Evolutionary conservation across 37 sponge, comb jelly and placozoan genomes (phyloP).

Genomic region (Hexactinellida sp.): DNA sequence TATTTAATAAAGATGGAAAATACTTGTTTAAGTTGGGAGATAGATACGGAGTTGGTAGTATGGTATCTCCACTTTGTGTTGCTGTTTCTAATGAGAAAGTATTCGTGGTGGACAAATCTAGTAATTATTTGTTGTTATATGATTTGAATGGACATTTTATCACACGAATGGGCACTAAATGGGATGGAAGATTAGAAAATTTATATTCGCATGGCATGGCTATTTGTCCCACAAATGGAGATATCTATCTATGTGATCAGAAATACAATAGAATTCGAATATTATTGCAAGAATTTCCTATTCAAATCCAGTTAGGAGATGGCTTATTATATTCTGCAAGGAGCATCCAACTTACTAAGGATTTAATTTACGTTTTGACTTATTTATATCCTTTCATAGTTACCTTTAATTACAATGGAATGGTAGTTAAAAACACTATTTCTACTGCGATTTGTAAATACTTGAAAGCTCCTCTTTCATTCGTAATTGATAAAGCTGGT

Average conservation of each 20-base stretch:
- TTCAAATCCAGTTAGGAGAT: not conserved
- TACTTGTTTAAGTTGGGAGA: not conserved
- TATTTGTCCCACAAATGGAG: not conserved
- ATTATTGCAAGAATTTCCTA: not conserved
- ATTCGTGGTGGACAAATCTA: not conserved
- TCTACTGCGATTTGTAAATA: not conserved
- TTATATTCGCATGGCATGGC: not conserved
- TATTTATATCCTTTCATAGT: not conserved
- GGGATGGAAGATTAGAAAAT: not conserved
- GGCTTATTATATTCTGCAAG: not conserved
- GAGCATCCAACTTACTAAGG: not conserved
- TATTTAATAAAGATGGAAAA: conserved; percentile 10
- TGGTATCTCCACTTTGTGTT: not conserved
- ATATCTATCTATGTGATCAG: not conserved
- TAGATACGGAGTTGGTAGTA: not conserved
- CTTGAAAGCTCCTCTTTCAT: not conserved
- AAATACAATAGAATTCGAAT: not conserved
- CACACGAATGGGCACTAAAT: not conserved
- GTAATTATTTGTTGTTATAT: not conserved
- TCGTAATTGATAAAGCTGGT: not conserved
- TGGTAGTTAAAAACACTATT: not conserved
- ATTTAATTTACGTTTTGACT: not conserved
- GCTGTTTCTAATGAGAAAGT: not conserved
- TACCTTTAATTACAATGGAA: not conserved
- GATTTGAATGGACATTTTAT: not conserved